Percentiles rank a stretch among this genome's conserved stretches.
phyloP scores from a whole-genome alignment of 2,797 vertebrate genomes.

The Silurus lanzhouensis region DNA sequence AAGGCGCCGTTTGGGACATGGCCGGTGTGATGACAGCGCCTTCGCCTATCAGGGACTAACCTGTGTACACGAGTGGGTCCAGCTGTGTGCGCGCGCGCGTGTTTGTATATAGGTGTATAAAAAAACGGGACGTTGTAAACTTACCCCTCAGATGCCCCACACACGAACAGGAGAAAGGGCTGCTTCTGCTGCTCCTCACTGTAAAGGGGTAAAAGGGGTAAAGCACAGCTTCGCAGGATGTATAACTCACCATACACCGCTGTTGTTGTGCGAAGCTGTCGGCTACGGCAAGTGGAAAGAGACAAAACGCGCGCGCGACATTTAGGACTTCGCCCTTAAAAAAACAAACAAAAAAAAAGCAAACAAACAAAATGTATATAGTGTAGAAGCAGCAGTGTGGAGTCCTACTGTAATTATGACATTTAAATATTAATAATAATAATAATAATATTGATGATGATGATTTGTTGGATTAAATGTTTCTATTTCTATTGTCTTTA shows the following conservation, averaged over 20 bases:
- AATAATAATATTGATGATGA: no score
- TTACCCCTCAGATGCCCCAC: constrained; percentile 13
- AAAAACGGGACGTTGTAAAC: neutral
- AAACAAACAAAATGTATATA: no score
- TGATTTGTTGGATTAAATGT: no score
- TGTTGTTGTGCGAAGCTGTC: constrained; percentile 44
- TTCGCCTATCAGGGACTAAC: neutral
- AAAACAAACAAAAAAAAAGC: no score
- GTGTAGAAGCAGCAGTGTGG: no score
- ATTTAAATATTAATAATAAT: no score
- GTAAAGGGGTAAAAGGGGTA: neutral
- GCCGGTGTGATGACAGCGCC: constrained; percentile 24
- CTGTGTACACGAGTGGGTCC: neutral
- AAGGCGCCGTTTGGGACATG: neutral
- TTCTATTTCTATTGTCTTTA: no score
- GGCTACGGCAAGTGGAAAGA: constrained; percentile 29
- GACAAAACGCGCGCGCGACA: constrained; percentile 19
- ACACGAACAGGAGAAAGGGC: neutral
- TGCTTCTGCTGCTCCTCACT: neutral
- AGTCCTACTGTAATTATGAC: no score
- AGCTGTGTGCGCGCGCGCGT: neutral
- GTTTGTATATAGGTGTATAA: neutral
- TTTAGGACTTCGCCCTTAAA: constrained; percentile 37
- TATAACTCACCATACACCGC: constrained; percentile 1
- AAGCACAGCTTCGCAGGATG: neutral